Evolutionary conservation across 2,797 vertebrate genomes (phyloP).

Genomic region (Esox lucius): DNA sequence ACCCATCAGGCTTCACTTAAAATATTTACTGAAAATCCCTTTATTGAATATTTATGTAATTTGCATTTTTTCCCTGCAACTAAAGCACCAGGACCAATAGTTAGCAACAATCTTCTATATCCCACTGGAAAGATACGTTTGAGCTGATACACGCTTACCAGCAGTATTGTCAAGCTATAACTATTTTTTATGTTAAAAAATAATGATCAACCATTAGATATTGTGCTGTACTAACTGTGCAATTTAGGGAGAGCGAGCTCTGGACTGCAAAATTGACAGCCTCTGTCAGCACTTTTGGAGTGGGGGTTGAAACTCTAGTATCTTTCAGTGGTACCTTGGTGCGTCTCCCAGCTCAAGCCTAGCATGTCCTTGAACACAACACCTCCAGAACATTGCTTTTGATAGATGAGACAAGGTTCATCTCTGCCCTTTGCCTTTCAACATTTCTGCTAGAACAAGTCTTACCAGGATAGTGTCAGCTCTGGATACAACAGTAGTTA

Average conservation of each 20-base stretch:
- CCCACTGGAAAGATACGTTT: too few relatives aligned
- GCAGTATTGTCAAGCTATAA: too few relatives aligned
- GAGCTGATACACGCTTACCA: too few relatives aligned
- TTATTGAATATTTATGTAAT: too few relatives aligned
- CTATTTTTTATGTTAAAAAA: too few relatives aligned
- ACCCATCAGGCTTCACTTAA: too few relatives aligned
- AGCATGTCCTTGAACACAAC: background rate
- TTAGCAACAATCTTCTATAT: too few relatives aligned
- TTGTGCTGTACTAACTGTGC: background rate
- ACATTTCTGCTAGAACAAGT: background rate
- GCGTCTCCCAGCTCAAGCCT: constrained; percentile 3
- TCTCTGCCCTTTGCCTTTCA: constrained; percentile 3
- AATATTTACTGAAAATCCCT: too few relatives aligned
- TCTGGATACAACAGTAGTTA: background rate
- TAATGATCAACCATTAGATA: background rate
- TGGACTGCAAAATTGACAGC: background rate
- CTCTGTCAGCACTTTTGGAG: background rate
- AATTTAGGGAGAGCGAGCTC: background rate
- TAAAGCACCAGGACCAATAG: too few relatives aligned
- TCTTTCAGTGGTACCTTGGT: background rate
- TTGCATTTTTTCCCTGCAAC: too few relatives aligned
- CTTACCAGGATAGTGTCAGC: background rate
- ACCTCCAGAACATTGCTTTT: background rate
- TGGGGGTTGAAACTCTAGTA: constrained; percentile 11
- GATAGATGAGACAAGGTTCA: background rate